Evolutionary conservation across 2,797 vertebrate genomes (phyloP).

Genomic region (Lagorchestes hirsutus): DNA sequence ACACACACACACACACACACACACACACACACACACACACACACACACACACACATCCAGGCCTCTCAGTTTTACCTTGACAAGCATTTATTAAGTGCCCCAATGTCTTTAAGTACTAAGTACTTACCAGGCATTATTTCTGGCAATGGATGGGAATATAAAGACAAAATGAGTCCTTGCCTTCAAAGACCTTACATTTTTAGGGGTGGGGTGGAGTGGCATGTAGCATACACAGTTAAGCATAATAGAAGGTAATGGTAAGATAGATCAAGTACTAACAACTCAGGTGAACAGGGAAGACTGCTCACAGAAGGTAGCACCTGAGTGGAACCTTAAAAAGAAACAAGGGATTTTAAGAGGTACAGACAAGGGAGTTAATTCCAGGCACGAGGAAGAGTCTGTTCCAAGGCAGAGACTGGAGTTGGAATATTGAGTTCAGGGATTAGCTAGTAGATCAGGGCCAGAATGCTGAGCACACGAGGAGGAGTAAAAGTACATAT

Average conservation of each 20-base stretch:
- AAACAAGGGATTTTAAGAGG: background rate
- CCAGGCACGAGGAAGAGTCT: background rate
- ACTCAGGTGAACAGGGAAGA: background rate
- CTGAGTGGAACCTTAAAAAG: background rate
- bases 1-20: too few relatives aligned
- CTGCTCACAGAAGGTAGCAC: background rate
- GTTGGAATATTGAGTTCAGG: background rate
- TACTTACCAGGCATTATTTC: background rate
- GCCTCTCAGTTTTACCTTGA: background rate
- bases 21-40: background rate
- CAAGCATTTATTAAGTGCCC: background rate
- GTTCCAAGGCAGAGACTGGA: background rate
- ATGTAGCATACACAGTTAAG: background rate
- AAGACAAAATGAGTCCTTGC: background rate
- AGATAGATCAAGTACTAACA: background rate
- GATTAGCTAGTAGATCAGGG: background rate
- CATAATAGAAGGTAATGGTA: background rate
- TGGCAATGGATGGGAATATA: background rate
- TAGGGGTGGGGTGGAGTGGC: background rate
- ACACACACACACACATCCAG: background rate
- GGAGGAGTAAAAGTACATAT: background rate
- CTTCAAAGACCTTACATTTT: background rate
- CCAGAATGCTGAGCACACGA: background rate
- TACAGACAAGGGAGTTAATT: background rate
- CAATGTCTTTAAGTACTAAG: background rate